Percentiles rank a stretch among this genome's conserved stretches.
Conservation (phyloP, 2,888 invertebrate species). For the Lamproptera curius region DNA sequence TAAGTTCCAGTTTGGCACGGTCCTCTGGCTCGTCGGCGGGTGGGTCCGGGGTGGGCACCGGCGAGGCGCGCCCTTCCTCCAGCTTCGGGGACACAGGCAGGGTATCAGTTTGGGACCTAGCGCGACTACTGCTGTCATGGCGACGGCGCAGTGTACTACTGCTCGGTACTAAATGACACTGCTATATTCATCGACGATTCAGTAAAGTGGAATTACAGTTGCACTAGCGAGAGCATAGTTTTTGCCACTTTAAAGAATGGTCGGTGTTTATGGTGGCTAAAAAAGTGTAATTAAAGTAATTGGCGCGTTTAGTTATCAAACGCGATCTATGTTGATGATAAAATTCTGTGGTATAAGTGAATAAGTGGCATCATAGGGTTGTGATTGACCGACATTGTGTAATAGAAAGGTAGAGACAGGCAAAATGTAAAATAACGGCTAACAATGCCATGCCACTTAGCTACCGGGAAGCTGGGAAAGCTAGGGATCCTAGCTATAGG, state of each 20-base stretch:
- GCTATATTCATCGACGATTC: constrained; percentile 10
- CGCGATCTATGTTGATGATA: neutral
- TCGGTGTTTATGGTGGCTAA: constrained; percentile 2
- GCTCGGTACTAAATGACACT: constrained; percentile 3
- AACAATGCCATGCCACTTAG: constrained; percentile 62
- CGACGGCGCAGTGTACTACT: constrained; percentile 2
- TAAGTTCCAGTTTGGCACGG: constrained; percentile 57
- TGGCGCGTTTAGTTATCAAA: neutral
- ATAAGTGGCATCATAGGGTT: constrained; percentile 1
- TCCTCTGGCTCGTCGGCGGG: constrained; percentile 43
- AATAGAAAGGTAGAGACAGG: constrained; percentile 47
- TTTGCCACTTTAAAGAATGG: constrained; percentile 9
- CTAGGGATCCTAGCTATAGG: constrained; percentile 50
- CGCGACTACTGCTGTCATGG: constrained; percentile 24
- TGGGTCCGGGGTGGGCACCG: constrained; percentile 33
- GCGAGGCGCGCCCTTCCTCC: constrained; percentile 46
- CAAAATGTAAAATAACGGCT: constrained; percentile 44
- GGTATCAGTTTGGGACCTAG: constrained; percentile 50
- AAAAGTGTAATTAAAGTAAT: neutral
- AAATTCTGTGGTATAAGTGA: constrained; percentile 4
- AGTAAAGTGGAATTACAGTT: neutral
- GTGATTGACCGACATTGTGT: constrained; percentile 29
- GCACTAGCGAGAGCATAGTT: neutral
- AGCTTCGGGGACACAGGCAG: constrained; percentile 58
- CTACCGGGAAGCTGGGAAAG: constrained; percentile 60